Percentiles rank a stretch among this genome's conserved stretches.
Evolutionary conservation across 2,113 vertebrate genomes (phyloP).

Genomic region (Cettia cetti): DNA sequence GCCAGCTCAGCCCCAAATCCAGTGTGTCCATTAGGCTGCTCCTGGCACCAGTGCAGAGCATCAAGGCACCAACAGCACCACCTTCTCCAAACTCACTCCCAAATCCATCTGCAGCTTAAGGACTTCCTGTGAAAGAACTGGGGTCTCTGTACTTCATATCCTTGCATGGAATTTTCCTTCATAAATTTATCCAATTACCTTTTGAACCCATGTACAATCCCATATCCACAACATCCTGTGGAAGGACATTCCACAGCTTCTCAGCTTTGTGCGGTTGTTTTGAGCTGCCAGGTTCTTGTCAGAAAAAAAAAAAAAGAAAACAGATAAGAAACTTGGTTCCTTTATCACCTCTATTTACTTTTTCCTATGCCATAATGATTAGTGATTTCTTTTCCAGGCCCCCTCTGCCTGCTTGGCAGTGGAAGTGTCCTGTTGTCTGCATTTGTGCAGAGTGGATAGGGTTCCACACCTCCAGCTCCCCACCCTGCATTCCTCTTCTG

Average conservation of each 20-base stretch:
- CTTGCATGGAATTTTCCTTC: conserved; percentile 32
- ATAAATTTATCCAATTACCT: not conserved
- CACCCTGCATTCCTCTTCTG: not conserved
- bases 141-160: not conserved
- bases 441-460: not conserved
- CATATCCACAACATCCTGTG: conserved; percentile 29
- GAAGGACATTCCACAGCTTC: conserved; percentile 44
- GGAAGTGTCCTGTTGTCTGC: not conserved
- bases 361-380: not conserved
- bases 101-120: not conserved
- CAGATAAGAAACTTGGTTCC: not conserved
- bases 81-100: not conserved
- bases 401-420: not conserved
- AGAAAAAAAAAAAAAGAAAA: not conserved
- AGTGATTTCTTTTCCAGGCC: not conserved
- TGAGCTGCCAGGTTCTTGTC: not conserved
- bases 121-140: not conserved
- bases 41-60: not conserved
- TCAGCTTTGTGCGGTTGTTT: not conserved
- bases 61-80: not conserved
- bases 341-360: not conserved
- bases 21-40: not conserved
- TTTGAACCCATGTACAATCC: conserved; percentile 31
- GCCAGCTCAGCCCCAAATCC: not conserved
- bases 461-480: not conserved